Conservation (phyloP, 1,140 invertebrate species). For the Lasioglossum baleicum region DNA sequence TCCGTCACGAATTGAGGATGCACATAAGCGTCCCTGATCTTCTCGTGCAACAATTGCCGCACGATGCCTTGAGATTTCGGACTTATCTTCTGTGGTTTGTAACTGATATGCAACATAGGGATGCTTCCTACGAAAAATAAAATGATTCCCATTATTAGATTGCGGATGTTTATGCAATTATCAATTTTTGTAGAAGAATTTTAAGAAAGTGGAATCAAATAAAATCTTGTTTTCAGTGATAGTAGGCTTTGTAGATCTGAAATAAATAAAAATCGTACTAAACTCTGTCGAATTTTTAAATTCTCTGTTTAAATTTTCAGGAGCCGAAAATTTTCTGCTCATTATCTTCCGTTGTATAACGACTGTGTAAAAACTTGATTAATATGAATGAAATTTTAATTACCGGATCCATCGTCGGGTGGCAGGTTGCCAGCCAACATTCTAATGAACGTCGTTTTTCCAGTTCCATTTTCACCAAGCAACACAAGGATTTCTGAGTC, state of each 20-base stretch:
- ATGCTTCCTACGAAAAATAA: conserved; percentile 83
- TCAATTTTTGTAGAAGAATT: too few relatives aligned
- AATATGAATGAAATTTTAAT: conserved; percentile 29
- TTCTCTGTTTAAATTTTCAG: too few relatives aligned
- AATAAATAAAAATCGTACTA: too few relatives aligned
- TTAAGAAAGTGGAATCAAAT: too few relatives aligned
- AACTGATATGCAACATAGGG: conserved; percentile 97
- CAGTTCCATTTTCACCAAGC: conserved; percentile 99
- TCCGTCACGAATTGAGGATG: conserved; percentile 99
- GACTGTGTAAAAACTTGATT: conserved; percentile 5
- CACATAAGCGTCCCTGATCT: conserved; percentile 97
- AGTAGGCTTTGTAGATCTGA: too few relatives aligned
- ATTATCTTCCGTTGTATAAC: neutral
- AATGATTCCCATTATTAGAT: neutral
- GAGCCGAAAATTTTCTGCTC: neutral
- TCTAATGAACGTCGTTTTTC: conserved; percentile 99
- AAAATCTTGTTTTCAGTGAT: too few relatives aligned
- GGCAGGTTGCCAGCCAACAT: conserved; percentile 97
- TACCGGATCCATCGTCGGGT: conserved; percentile 92
- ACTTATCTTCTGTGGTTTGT: conserved; percentile 99
- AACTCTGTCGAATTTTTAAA: too few relatives aligned
- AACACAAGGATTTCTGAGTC: conserved; percentile 99
- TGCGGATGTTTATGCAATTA: too few relatives aligned
- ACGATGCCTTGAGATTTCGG: conserved; percentile 98
- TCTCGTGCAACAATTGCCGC: conserved; percentile 94